Base-by-base conservation (phyloP, 2,888 invertebrate genomes). In the Liodrosophila aerea region DNA sequence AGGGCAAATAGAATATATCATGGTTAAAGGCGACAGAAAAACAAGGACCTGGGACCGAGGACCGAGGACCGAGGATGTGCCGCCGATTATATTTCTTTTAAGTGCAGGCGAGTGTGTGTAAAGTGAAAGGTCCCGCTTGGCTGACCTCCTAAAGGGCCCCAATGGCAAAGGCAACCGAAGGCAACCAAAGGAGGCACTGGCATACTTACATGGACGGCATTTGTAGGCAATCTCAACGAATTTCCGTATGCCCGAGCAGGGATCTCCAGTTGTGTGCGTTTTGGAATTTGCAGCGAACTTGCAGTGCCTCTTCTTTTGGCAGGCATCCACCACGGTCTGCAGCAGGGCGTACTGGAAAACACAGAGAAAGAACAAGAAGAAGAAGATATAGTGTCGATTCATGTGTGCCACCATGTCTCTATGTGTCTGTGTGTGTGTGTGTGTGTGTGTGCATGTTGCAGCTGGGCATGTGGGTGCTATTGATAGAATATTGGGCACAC, bases 171-270 rank as follows among this genome's bases (percentile, higher is more conserved):
- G 12, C 11, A 22, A 22, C 22, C 22, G 5, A 12, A 12, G 33
- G 12, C 11, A 12, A 11, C 4, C 3, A 33, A 12, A 12, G n/a
- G 31, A 18, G 18, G 40, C 9, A 18, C 40, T 66, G 52, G 62
- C 63, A 73, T 87, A 95, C 96, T 96, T 92, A 98, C 98, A 96
- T 88, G 98, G 98, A 91, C 96, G 93, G 92, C 98, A 98, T 91
- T 98, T 98, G 92, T 97, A 98, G 81, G 96, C 96, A 71, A 98
- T 96, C 91, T 98, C 97, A 74, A 98, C 95, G 92, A 97, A 98
- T 91, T 98, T 97, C 71, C 95, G 92, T 60, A 96, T 94, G 15
- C 95, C 95, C 8, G 97, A 97, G 89, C 98, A 98, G 0, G 98
- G 97, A 91, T 98, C 98, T 39, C 94, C 94, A 37, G 53, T 64